Conservation (phyloP, 1,140 invertebrate species). For the Habropoda laboriosa region DNA sequence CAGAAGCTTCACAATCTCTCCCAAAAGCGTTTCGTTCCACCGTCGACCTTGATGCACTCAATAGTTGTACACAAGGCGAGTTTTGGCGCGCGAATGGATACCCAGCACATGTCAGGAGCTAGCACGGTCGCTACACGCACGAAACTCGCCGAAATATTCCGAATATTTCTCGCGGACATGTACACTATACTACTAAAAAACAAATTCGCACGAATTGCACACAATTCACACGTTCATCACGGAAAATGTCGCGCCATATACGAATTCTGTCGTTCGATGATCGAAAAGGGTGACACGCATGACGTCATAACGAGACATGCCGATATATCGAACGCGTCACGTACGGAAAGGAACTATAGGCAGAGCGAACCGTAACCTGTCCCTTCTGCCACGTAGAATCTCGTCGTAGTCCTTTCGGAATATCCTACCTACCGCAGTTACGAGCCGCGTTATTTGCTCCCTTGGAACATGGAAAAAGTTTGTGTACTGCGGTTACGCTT, state of each 20-base stretch:
- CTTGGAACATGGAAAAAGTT: conserved; percentile 57
- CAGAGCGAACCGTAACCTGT: neutral
- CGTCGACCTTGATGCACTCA: neutral
- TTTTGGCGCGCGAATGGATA: neutral
- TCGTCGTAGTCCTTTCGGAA: conserved; percentile 34
- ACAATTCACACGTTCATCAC: no score
- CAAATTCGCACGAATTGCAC: no score
- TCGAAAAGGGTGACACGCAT: neutral
- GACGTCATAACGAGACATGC: neutral
- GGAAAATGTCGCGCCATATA: neutral
- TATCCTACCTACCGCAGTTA: conserved; percentile 51
- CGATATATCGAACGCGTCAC: neutral
- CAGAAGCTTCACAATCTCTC: neutral
- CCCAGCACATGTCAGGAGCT: neutral
- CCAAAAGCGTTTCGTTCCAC: neutral
- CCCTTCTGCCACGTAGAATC: neutral
- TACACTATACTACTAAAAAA: neutral
- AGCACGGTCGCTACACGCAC: neutral
- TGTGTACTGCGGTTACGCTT: conserved; percentile 52
- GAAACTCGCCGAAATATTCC: neutral
- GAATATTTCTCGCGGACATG: neutral
- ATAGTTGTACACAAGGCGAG: neutral
- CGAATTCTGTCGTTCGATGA: neutral
- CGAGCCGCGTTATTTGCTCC: conserved; percentile 1
- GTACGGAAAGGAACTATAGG: neutral